These are phyloP conservation scores for Penaeus chinensis DNA, from an alignment of 1,140 invertebrate genomes.

Conservation along the genomic window DNA sequence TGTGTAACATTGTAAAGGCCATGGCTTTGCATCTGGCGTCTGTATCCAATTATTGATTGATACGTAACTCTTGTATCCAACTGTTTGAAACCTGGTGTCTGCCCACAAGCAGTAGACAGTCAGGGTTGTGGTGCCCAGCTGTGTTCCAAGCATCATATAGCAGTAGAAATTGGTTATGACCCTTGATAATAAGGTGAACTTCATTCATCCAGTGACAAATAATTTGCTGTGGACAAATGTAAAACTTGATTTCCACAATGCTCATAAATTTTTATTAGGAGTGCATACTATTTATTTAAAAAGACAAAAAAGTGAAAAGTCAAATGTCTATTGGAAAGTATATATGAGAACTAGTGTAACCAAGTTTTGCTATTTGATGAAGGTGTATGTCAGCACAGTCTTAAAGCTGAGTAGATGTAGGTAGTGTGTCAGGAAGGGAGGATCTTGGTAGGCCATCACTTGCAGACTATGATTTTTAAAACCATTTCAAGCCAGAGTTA, in stretches of 20 bases:
- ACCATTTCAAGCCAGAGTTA: background rate
- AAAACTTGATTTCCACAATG: too few relatives aligned
- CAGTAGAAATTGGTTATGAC: conserved; percentile 9
- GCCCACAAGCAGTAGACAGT: conserved; percentile 46
- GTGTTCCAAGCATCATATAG: conserved; percentile 34
- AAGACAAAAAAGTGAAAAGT: background rate
- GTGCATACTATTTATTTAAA: too few relatives aligned
- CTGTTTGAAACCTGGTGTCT: conserved; percentile 39
- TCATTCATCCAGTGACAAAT: too few relatives aligned
- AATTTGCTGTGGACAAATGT: too few relatives aligned
- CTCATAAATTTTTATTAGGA: too few relatives aligned
- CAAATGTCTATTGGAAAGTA: background rate
- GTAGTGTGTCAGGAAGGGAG: conserved; percentile 6
- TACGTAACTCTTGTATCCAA: conserved; percentile 54
- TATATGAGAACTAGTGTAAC: background rate
- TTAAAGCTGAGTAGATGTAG: conserved; percentile 33
- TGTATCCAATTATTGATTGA: conserved; percentile 51
- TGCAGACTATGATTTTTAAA: conserved; percentile 28
- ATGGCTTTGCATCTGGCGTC: conserved; percentile 53
- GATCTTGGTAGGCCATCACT: conserved; percentile 14
- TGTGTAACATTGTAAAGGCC: conserved; percentile 20
- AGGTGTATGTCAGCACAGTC: conserved; percentile 41
- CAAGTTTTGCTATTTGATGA: conserved; percentile 17
- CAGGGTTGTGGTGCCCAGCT: conserved; percentile 43
- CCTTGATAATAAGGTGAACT: too few relatives aligned